Base-by-base conservation (phyloP, 35 echinoderm and acorn worm species). In the Ophiothrix spiculata region DNA sequence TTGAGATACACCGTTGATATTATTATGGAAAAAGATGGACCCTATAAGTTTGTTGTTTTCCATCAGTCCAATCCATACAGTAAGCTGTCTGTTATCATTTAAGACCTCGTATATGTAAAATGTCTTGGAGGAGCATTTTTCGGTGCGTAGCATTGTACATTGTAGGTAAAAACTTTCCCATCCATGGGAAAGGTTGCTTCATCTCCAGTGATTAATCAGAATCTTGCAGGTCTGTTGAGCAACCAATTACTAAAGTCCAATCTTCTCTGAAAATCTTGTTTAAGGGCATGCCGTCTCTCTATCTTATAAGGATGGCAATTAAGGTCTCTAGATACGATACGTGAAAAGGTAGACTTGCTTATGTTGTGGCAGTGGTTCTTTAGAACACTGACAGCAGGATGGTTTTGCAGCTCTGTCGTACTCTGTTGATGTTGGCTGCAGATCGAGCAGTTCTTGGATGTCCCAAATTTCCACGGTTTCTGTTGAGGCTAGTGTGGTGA, bases 181-280 rank as follows among this genome's bases (percentile, higher is more conserved):
- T 84, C 36, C 81, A 84, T 84, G 45, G 56, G 56, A 37, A 84
- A 84, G 21, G 56, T 19, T 15, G 81, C 81, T 36, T 84, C 81
- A 25, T 84, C 81, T 3, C 81, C 31, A 0, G 69, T 56, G 29
- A 84, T 84, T 31, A 37, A 19, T 13, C 69, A 25, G 36, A 84
- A 69, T 34, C 81, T 6, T n/a, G 13, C 23, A 34, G 17, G 35
- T 35, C 56, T 33, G 2, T 39, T 36, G 29, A 84, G 54, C 1
- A 84, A 56, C 81, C 54, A 84, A 1, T 63, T 1, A 34, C 49
- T 36, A 13, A 0, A 84, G 8, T 36, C 28, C 12, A 84, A 32
- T 64, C 56, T 63, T 25, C 81, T 63, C 36, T 29, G 56, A 6
- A 17, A 37, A 25, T 84, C 81, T 60, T 16, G 21, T 0, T 32